A percentile compares a stretch with the other conserved stretches of the same genome.
Evolutionary conservation across 2,113 vertebrate species (phyloP).

Genomic region (Neogale vison): DNA sequence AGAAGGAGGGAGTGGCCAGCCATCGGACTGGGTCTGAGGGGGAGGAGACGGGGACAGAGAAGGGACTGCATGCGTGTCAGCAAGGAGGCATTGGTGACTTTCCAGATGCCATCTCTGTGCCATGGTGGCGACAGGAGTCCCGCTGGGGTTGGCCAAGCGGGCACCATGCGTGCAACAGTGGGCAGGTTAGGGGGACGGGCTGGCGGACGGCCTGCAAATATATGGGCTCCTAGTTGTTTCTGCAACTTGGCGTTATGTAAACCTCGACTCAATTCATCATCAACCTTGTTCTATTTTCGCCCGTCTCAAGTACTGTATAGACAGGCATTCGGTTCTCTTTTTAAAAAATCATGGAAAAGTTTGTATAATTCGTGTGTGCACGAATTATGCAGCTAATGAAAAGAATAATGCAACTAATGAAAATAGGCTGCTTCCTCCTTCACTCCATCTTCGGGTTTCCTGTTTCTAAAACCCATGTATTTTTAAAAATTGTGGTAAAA

Average conservation of each 20-base stretch:
- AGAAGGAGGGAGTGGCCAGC: background rate
- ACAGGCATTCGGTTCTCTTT: background rate
- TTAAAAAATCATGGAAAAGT: background rate
- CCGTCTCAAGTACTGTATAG: background rate
- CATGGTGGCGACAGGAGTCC: background rate
- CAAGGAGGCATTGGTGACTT: background rate
- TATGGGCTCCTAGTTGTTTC: background rate
- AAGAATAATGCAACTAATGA: background rate
- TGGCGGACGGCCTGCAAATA: background rate
- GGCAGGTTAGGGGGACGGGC: background rate
- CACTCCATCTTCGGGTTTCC: background rate
- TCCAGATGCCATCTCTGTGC: background rate
- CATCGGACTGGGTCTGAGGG: background rate
- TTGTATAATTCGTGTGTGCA: background rate
- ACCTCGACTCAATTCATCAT: background rate
- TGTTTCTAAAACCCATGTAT: background rate
- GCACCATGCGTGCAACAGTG: accelerated
- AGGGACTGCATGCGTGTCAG: accelerated
- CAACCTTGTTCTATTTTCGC: background rate
- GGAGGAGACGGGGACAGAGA: background rate
- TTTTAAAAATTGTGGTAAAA: background rate
- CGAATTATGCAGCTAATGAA: no score
- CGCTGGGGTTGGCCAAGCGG: background rate
- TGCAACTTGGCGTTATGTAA: background rate
- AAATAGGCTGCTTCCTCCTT: background rate